These are phyloP conservation scores for Odontothrips loti DNA, from an alignment of 2,888 invertebrate genomes.

Conservation along the genomic window DNA sequence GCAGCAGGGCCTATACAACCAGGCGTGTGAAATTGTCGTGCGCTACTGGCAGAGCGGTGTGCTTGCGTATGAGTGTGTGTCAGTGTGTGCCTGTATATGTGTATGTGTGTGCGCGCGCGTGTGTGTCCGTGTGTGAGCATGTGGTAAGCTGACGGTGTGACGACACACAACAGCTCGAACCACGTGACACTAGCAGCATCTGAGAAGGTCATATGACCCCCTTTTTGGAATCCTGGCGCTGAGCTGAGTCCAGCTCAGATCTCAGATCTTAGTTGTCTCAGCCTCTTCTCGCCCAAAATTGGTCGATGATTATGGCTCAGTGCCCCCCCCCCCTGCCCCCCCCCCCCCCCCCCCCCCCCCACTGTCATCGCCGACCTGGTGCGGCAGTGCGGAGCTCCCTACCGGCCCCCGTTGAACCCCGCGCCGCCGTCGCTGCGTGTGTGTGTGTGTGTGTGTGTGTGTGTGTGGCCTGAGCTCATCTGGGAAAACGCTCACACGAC, in stretches of 20 bases:
- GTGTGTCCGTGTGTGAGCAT: not conserved
- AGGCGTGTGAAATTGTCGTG: not conserved
- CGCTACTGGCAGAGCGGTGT: not conserved
- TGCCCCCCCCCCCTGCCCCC: not conserved
- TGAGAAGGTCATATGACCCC: too few relatives aligned
- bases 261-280: too few relatives aligned
- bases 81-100: slow-evolving; percentile 9
- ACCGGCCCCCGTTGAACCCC: not conserved
- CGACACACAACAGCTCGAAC: too few relatives aligned
- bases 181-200: too few relatives aligned
- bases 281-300: too few relatives aligned
- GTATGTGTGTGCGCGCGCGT: not conserved
- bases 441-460: not conserved
- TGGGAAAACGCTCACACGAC: not conserved
- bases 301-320: too few relatives aligned
- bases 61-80: not conserved
- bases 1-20: not conserved
- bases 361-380: not conserved
- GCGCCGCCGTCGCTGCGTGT: not conserved
- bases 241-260: too few relatives aligned
- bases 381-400: too few relatives aligned
- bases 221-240: too few relatives aligned
- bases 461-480: not conserved
- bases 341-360: not conserved
- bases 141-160: too few relatives aligned